phyloP scores from a whole-genome alignment of 2,113 vertebrate species.

The Stegastes partitus region DNA sequence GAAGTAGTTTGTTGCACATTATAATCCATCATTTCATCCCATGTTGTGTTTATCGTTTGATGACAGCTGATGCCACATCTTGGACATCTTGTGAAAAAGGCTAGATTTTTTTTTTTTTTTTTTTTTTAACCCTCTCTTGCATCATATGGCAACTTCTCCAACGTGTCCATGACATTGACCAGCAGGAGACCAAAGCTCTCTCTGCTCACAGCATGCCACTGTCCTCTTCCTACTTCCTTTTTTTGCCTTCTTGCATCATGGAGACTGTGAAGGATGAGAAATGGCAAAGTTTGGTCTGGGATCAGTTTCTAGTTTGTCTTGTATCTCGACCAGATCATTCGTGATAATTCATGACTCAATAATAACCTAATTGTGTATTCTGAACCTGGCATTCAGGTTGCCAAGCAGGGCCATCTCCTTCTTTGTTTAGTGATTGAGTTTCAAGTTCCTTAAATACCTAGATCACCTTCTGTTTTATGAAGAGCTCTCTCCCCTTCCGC shows the following conservation, averaged over 20 bases:
- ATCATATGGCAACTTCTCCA: not conserved
- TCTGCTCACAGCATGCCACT: not conserved
- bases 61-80: too few species aligned
- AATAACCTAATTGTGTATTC: not conserved
- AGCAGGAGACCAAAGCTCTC: not conserved
- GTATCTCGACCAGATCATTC: not conserved
- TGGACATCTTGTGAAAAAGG: too few species aligned
- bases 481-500: conserved; percentile 5
- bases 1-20: too few species aligned
- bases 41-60: too few species aligned
- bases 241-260: too few species aligned
- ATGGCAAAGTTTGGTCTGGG: not conserved
- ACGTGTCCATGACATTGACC: not conserved
- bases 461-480: conserved; percentile 30
- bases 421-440: conserved; percentile 17
- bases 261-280: too few species aligned
- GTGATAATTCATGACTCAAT: not conserved
- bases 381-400: not conserved
- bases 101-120: too few species aligned
- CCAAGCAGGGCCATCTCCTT: not conserved
- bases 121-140: not conserved
- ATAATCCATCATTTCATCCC: too few species aligned
- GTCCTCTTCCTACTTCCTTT: not conserved
- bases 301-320: not conserved
- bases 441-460: conserved; percentile 17